These are phyloP conservation scores for Steinernema feltiae DNA, from an alignment of 1,140 invertebrate genomes.

Conservation along the genomic window DNA sequence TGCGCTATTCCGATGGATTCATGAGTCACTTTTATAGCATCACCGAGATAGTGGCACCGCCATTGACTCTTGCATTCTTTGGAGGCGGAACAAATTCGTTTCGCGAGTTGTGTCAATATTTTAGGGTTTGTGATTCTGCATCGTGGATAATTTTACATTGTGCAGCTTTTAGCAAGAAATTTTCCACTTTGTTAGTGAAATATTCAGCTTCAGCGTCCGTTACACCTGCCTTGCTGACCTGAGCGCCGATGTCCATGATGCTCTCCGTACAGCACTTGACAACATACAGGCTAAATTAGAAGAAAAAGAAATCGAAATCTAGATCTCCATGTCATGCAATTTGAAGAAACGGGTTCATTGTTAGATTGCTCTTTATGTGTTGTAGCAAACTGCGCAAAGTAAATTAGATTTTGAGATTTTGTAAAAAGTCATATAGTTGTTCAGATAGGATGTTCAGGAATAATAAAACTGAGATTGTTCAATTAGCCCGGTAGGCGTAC, in stretches of 20 bases:
- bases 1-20: neutral
- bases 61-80: neutral
- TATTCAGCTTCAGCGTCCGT: neutral
- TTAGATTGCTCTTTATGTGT: no score
- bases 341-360: no score
- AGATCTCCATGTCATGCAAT: no score
- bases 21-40: neutral
- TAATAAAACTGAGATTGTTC: no score
- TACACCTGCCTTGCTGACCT: neutral
- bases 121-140: neutral
- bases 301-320: neutral
- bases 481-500: no score
- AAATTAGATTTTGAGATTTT: no score
- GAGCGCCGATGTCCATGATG: neutral
- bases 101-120: neutral
- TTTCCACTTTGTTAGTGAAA: no score
- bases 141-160: neutral
- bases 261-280: neutral
- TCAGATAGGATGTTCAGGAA: no score
- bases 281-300: neutral
- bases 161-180: neutral
- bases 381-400: no score
- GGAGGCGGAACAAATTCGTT: neutral
- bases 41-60: neutral
- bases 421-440: no score